A percentile compares a stretch with the other conserved stretches of the same genome.
Evolutionary conservation across 1,140 invertebrate genomes (phyloP).

Genomic region (Heliconius congener): DNA sequence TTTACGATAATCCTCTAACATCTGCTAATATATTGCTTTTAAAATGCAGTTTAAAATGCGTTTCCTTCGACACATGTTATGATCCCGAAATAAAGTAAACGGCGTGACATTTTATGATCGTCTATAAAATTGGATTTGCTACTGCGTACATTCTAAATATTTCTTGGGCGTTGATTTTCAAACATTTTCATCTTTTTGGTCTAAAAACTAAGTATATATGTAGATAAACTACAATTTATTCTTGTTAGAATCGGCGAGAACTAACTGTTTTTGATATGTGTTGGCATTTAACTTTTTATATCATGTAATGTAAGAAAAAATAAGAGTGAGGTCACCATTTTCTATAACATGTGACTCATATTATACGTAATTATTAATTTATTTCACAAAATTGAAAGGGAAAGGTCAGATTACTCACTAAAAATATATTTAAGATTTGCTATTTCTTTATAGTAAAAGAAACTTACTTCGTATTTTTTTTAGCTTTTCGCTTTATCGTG

Average conservation of each 20-base stretch:
- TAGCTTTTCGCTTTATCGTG: too few relatives aligned
- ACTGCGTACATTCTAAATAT: not conserved
- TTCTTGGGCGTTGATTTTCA: not conserved
- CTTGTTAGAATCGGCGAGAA: too few relatives aligned
- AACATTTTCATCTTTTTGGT: not conserved
- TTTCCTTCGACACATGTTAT: constrained; percentile 55
- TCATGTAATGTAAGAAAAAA: not conserved
- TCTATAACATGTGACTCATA: too few relatives aligned
- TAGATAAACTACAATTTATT: too few relatives aligned
- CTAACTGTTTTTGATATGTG: not conserved
- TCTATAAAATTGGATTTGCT: constrained; percentile 23
- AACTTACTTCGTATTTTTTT: too few relatives aligned
- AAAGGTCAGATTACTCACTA: not conserved
- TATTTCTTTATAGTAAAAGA: not conserved
- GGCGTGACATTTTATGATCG: constrained; percentile 29
- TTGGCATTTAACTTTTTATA: not conserved
- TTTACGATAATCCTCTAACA: constrained; percentile 69
- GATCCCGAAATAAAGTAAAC: constrained; percentile 38
- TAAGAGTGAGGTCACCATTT: not conserved
- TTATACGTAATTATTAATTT: not conserved
- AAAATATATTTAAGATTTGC: not conserved
- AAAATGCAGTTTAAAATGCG: constrained; percentile 61
- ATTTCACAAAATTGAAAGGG: not conserved
- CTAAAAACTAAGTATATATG: not conserved
- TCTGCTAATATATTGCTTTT: constrained; percentile 64